Percentiles rank a stretch among this genome's conserved stretches.
Evolutionary conservation across 2,888 invertebrate genomes (phyloP).

Genomic region (Drosophila suboccidentalis): DNA sequence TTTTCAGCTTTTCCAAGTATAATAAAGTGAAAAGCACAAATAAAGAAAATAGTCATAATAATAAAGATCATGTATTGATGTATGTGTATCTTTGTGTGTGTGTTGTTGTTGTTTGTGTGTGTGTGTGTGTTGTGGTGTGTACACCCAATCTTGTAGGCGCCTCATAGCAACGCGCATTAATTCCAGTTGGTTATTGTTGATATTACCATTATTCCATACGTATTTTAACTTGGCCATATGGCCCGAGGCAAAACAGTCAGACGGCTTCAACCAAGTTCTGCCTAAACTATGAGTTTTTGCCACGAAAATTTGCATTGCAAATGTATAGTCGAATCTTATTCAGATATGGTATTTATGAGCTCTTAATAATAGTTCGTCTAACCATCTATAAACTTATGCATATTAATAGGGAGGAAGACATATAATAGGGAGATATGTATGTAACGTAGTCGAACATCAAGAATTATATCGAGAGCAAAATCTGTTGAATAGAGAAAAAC

Average conservation of each 20-base stretch:
- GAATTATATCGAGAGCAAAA: constrained; percentile 6
- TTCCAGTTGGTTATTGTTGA: constrained; percentile 31
- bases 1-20: constrained; percentile 18
- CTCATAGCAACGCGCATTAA: constrained; percentile 37
- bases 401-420: constrained; percentile 26
- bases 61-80: constrained; percentile 47
- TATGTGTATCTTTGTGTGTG: constrained; percentile 3
- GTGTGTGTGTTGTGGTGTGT: constrained; percentile 6
- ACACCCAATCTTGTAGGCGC: constrained; percentile 47
- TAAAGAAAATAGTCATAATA: constrained; percentile 59
- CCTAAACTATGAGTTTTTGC: constrained; percentile 36
- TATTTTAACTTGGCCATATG: constrained; percentile 33
- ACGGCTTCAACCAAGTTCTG: constrained; percentile 12
- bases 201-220: constrained; percentile 34
- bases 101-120: background rate
- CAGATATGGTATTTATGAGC: constrained; percentile 66
- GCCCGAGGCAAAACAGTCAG: constrained; percentile 17
- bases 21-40: constrained; percentile 67
- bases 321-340: constrained; percentile 42
- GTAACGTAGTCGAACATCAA: background rate
- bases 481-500: too few relatives aligned
- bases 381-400: constrained; percentile 26
- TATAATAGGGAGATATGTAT: constrained; percentile 1
- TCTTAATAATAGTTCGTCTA: constrained; percentile 57
- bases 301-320: constrained; percentile 67